Base-by-base conservation (phyloP, 2,797 vertebrate genomes). In the Nannoperca obscura region DNA sequence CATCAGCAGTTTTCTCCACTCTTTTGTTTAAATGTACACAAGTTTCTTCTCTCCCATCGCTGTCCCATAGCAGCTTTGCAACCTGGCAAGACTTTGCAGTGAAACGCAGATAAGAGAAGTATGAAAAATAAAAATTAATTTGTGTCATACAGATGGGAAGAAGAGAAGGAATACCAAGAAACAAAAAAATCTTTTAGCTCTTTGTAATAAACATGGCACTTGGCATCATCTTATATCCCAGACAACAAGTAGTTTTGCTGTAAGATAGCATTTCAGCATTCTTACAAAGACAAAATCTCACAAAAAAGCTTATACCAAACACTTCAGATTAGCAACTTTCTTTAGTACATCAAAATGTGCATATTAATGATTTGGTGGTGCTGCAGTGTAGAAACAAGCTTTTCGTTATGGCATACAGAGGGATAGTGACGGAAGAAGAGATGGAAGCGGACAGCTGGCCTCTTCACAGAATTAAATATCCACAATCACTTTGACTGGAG, bases 41-140 rank as follows among this genome's bases (percentile, higher is more conserved):
- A 93, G 79, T 74, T 57, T 95, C 91, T 83, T 95, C 91, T 93
- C 89, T 95, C 93, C 94, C 91, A 93, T 92, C 86, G 91, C 95
- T 93, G 92, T 95, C 94, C 92, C 91, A 90, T 95, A 97, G 97
- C 96, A 97, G 97, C 96, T 95, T 95, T 95, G 94, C 95, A 94
- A 96, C 94, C 94, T 95, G 95, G 96, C 95, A 96, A 96, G 95
- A 94, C 93, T 93, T 95, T 82, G 93, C 91, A 92, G 90, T 93
- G 92, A 95, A 95, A 95, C 90, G 89, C 90, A 92, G 92, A 93
- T 90, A 95, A 92, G 92, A 85, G 86, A 94, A 89, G 90, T 91
- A 94, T 88, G 94, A 90, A 93, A 88, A 89, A 89, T 90, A 94
- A 83, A 91, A 78, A 73, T 64, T 74, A 78, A 83, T 94, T 89